Base-by-base conservation (phyloP, 2,113 vertebrate species). In the Ursus arctos region DNA sequence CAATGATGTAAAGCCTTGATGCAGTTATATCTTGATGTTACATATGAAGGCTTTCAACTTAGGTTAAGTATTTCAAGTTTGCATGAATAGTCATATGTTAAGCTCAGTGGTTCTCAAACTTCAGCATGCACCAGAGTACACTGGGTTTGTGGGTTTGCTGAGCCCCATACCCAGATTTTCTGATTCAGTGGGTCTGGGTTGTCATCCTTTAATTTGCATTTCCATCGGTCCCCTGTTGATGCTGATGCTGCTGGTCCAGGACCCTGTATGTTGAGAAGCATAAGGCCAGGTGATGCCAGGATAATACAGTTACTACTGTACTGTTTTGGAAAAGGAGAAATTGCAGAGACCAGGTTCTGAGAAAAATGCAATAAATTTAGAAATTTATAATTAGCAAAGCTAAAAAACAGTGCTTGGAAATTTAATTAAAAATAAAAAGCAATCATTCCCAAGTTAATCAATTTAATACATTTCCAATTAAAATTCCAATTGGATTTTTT, bases 371-470 rank as follows among this genome's bases (percentile, higher is more conserved):
- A 92, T 98, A 97, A 96, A 97, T 97, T 98, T 97, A 97, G 96
- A 98, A 98, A 97, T 97, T 98, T 96, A 95, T 96, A 98, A 98
- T 98, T 97, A 98, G 94, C 83, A 94, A 97, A 95, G 92, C 94
- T 96, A 69, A 96, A 96, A 81, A 77, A 26, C 69, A 79, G 67
- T 55, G n/a, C 90, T 84, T 85, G 80, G 63, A 96, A 98, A 92
- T 98, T 97, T 97, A 98, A 98, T 98, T 93, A 98, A 98, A 98
- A 98, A 97, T 98, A 97, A 97, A 97, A 97, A 97, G 97, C 95
- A 98, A 97, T 97, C 97, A 96, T 96, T 98, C 96, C 98, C 96
- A 97, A 97, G 96, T 98, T 98, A 98, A 98, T 98, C 95, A 98
- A 98, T 97, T 97, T 98, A 98, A 97, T 97, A 91, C 94, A 96